Percentiles rank a stretch among this genome's conserved stretches.
Evolutionary conservation across 92 coral and sea anemone species (phyloP).

Genomic region (Chrysogorgia sp.): DNA sequence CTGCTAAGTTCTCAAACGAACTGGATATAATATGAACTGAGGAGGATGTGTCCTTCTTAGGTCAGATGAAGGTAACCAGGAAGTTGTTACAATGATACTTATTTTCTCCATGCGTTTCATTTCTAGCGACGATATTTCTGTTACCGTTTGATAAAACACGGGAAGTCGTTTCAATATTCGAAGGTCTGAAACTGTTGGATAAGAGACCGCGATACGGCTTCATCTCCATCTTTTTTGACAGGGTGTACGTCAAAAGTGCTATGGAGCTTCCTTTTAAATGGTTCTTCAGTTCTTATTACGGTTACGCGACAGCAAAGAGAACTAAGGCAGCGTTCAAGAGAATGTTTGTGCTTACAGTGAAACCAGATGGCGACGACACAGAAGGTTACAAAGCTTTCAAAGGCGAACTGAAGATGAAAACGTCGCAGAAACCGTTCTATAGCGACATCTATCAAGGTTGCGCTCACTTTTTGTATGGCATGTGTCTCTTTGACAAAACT

Average conservation of each 20-base stretch:
- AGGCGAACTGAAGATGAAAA: conserved; percentile 65
- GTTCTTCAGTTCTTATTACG: conserved; percentile 76
- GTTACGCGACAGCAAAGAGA: not conserved
- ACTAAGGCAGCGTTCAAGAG: conserved; percentile 30
- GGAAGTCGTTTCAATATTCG: conserved; percentile 78
- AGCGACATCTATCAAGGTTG: conserved; percentile 77
- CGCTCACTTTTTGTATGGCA: not conserved
- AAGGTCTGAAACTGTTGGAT: not conserved
- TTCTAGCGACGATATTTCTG: conserved; percentile 82
- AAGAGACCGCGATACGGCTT: conserved; percentile 62
- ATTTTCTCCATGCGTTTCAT: not conserved
- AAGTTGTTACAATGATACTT: conserved; percentile 1
- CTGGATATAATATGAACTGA: too few relatives aligned
- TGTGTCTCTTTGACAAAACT: conserved; percentile 13
- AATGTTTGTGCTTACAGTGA: conserved; percentile 43
- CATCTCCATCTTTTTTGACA: conserved; percentile 73
- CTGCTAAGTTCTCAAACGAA: too few relatives aligned
- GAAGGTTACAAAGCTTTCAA: conserved; percentile 55
- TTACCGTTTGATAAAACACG: conserved; percentile 69
- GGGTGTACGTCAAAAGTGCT: conserved; percentile 45
- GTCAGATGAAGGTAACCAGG: too few relatives aligned
- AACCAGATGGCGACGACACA: conserved; percentile 66
- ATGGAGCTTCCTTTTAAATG: conserved; percentile 72
- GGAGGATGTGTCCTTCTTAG: too few relatives aligned
- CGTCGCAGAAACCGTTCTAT: conserved; percentile 69